Base-by-base conservation (phyloP, 2,888 invertebrate species). In the Lepeophtheirus nordmannii region DNA sequence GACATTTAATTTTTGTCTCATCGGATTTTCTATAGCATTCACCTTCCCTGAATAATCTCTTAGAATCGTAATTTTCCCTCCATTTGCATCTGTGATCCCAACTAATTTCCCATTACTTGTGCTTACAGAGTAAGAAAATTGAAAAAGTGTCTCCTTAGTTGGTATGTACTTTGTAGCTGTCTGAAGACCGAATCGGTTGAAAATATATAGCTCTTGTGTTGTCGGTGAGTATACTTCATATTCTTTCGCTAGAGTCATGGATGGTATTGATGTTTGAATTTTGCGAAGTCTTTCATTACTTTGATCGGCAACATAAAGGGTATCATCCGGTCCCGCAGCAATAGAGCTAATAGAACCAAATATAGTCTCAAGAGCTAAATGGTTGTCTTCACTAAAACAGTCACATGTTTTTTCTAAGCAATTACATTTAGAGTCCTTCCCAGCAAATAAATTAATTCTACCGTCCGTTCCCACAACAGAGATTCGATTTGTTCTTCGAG, bases 171-270 rank as follows among this genome's bases (percentile, higher is more conserved):
- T 86, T 0, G 94, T 96, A 67, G 88, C 85, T 3, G 91, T 83
- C 73, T 97, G 97, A 74, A 94, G 94, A 0, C 97, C 97, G 73
- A 92, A 91, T 70, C 90, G 80, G 72, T 92, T 92, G 78, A 92
- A 92, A 30, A 91, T 84, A 72, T 91, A 92, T 68, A 90, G 86
- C 75, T 96, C 96, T 75, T 94, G 93, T 3, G 91, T 89, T 72
- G 93, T 92, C 0, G 94, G 89, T 0, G 92, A 90, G 72, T 89
- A 89, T 67, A 98, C 91, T 75, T 93, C 90, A 74, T 94, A 97
- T 73, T 90, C 89, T 58, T 89, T 79, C 0, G 86, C 82, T 60
- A 69, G 67, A 40, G 46, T 68, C 68, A 14, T 68, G 63, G 39
- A 64, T 10, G 71, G 70, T 40, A 72, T 68, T 71, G 72, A 89